Percentiles rank a stretch among this genome's conserved stretches.
These are phyloP conservation scores for Mastomys coucha DNA, from an alignment of 2,113 vertebrate species.

Conservation along the genomic window DNA sequence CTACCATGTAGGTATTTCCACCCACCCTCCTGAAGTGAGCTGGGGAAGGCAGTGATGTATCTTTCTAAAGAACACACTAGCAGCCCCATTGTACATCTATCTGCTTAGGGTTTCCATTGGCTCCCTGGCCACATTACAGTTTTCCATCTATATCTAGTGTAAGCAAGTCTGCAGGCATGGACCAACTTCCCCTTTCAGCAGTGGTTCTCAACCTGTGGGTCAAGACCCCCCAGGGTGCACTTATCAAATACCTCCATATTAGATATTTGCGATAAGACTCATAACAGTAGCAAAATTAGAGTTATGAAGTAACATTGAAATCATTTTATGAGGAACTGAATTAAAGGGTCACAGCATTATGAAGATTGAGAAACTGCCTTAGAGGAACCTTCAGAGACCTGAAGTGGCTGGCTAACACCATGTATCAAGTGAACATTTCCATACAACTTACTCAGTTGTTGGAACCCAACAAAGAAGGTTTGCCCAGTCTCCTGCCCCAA, in stretches of 20 bases:
- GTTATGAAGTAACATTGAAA: not conserved
- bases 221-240: not conserved
- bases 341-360: not conserved
- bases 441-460: not conserved
- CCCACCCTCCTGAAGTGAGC: not conserved
- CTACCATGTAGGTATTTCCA: not conserved
- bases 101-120: not conserved
- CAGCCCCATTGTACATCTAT: not conserved
- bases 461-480: not conserved
- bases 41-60: not conserved
- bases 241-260: not conserved
- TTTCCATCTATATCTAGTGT: not conserved
- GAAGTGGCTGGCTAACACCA: not conserved
- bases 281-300: not conserved
- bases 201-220: not conserved
- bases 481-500: not conserved
- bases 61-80: not conserved
- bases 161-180: not conserved
- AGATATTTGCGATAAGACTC: not conserved
- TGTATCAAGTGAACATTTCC: not conserved
- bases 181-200: not conserved
- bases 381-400: not conserved
- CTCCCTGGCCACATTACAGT: not conserved
- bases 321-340: not conserved
- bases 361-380: not conserved